Evolutionary conservation across 2,797 vertebrate genomes (phyloP).

Genomic region (Paguma larvata): DNA sequence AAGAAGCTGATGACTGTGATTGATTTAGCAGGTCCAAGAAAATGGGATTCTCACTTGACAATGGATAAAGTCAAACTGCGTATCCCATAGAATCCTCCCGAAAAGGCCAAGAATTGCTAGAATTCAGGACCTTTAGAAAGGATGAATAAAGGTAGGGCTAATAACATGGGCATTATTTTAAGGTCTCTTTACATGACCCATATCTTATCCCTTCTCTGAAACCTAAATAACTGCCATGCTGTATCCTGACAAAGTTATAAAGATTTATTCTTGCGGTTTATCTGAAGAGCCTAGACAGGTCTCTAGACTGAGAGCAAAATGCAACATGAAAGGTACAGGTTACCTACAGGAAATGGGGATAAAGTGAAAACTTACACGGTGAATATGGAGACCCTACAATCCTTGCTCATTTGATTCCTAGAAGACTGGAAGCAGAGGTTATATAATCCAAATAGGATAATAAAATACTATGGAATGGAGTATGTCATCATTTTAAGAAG

Average conservation of each 20-base stretch:
- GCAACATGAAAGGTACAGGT: too few species aligned
- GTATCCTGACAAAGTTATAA: not conserved
- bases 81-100: not conserved
- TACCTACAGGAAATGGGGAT: too few species aligned
- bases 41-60: not conserved
- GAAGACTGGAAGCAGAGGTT: too few species aligned
- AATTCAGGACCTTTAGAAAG: not conserved
- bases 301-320: too few species aligned
- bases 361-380: too few species aligned
- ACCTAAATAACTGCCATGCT: not conserved
- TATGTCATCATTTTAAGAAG: not conserved
- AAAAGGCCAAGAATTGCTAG: not conserved
- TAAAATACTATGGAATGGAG: not conserved
- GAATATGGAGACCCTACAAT: too few species aligned
- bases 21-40: not conserved
- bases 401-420: too few species aligned
- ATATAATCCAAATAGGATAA: not conserved
- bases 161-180: not conserved
- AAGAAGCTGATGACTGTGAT: not conserved
- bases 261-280: not conserved
- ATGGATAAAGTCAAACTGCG: not conserved
- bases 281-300: not conserved
- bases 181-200: not conserved
- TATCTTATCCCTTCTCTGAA: not conserved
- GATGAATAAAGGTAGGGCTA: not conserved